Base-by-base conservation (phyloP, 1,140 invertebrate species). In the Trichomalopsis sarcophagae region DNA sequence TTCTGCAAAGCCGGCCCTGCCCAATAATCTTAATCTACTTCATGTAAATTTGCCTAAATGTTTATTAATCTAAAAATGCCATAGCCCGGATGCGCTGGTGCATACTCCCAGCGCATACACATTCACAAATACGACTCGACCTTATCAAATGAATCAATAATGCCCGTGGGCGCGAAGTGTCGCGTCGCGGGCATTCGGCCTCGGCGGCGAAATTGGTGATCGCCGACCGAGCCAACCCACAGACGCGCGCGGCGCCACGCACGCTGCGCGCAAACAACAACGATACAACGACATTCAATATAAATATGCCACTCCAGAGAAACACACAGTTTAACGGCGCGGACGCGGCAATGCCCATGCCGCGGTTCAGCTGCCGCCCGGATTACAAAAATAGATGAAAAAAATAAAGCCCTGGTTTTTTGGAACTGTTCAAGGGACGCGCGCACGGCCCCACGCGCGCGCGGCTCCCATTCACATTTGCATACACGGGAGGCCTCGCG, bases 1-100 rank as follows among this genome's bases (percentile, higher is more conserved):
- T 17, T 73, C 87, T 89, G 90, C 90, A 88, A 91, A 89, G 89
- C 88, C 86, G 85, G 87, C 88, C 89, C 89, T 86, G 88, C 85
- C 88, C 88, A 86, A 80, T 88, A 91, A 93, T 93, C 91, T 93
- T 93, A 93, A 93, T 93, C 92, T 93, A 90, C 90, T 93, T 92
- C 93, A 93, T 93, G 92, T 93, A 93, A 93, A 93, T 93, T 92
- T 91, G 77, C 92, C 92, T 93, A 93, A 93, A 93, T 93, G 92
- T 93, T 93, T 93, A 92, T 92, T 91, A 93, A 93, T 92, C 91
- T 92, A 92, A 93, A 92, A 93, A 92, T 93, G 93, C 93, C 93
- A 93, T 93, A 93, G 93, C 93, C 93, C 93, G 93, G 93, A 93
- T 93, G 93, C 92, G 92, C 93, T 93, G 93, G 93, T 93, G 93